Evolutionary conservation across 2,113 vertebrate genomes (phyloP).

Genomic region (Globicephala melas): DNA sequence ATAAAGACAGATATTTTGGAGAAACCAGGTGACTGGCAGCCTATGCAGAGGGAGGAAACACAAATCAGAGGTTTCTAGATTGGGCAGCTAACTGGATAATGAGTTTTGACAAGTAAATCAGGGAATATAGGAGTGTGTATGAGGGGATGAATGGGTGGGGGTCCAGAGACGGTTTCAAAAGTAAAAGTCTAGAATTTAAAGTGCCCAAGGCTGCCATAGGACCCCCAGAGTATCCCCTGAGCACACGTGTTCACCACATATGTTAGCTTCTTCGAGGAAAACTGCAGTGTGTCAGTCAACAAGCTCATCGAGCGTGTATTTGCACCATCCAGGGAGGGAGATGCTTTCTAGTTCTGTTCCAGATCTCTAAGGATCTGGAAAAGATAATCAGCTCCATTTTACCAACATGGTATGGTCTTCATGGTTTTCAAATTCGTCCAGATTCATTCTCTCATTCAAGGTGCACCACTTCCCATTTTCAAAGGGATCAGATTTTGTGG

Average conservation of each 20-base stretch:
- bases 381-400: not conserved
- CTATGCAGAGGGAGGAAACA: not conserved
- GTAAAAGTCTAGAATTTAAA: not conserved
- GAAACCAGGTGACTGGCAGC: not conserved
- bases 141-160: not conserved
- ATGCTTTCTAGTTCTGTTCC: not conserved
- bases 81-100: not conserved
- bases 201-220: not conserved
- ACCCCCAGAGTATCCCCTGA: not conserved
- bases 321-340: not conserved
- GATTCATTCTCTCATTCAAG: not conserved
- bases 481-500: not conserved
- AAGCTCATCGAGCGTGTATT: not conserved
- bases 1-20: not conserved
- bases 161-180: not conserved
- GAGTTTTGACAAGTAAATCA: not conserved
- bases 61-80: not conserved
- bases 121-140: not conserved
- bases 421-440: not conserved
- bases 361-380: not conserved
- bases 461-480: not conserved
- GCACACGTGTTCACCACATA: not conserved
- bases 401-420: not conserved
- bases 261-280: not conserved
- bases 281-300: not conserved